A percentile compares a stretch with the other conserved stretches of the same genome.
These are phyloP conservation scores for Antigone vipio DNA, from an alignment of 2,113 vertebrate genomes.

Conservation along the genomic window DNA sequence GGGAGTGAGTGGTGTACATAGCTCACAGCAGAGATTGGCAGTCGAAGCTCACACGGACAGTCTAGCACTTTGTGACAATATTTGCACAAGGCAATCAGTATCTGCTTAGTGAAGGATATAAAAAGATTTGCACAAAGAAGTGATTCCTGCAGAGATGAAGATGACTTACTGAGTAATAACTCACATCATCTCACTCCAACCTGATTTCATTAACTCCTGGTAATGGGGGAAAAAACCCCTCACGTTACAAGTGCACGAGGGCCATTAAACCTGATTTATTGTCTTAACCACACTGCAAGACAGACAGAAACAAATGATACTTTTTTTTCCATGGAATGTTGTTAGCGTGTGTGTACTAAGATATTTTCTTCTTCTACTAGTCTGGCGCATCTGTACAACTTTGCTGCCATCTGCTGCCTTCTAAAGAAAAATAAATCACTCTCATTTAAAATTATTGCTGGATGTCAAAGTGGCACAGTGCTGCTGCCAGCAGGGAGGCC, in stretches of 20 bases:
- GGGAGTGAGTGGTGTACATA: not conserved
- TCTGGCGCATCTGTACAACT: conserved; percentile 56
- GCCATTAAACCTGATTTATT: conserved; percentile 45
- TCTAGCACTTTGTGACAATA: not conserved
- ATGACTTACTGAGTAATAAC: not conserved
- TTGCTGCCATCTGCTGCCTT: conserved; percentile 76
- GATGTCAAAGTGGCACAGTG: not conserved
- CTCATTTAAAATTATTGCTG: conserved; percentile 17
- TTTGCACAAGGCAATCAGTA: not conserved
- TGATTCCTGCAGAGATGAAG: not conserved
- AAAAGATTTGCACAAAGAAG: not conserved
- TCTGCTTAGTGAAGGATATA: not conserved
- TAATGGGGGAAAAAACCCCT: not conserved
- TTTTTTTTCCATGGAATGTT: conserved; percentile 53
- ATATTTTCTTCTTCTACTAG: conserved; percentile 30
- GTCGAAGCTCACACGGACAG: not conserved
- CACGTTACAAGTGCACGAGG: not conserved
- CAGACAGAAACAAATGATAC: conserved; percentile 51
- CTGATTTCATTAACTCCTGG: conserved; percentile 2
- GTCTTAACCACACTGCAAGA: conserved; percentile 3
- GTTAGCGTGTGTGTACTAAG: not conserved
- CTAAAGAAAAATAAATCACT: conserved; percentile 40
- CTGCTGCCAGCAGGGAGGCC: conserved; percentile 24
- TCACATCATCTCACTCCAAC: not conserved
- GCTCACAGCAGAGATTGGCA: not conserved